Base-by-base conservation (phyloP, 2,797 vertebrate genomes). In the Phoxinus dragarum region DNA sequence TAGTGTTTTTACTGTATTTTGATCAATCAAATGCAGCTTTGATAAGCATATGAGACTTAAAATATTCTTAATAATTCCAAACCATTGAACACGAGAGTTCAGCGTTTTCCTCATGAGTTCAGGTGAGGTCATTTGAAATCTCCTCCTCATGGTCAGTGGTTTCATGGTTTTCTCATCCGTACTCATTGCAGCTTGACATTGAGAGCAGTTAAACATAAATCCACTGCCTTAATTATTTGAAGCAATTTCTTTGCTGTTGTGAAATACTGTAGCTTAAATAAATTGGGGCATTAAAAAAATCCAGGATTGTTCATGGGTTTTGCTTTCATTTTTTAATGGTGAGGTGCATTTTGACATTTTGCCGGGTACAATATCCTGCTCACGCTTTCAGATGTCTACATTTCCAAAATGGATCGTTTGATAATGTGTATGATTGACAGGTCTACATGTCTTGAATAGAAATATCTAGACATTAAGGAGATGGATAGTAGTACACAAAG, bases 181-280 rank as follows among this genome's bases (percentile, higher is more conserved):
- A 73, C 40, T 77, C 49, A 69, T 84, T 77, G 49, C n/a, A 36
- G 36, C 59, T 54, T 84, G 82, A 76, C 82, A 76, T 68, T 84
- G 49, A 49, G 16, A 34, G 21, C 72, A 67, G 81, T 67, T 84
- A 38, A 75, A 83, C 9, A 52, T 64, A 44, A 44, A 66, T 75
- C 59, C 49, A 9, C 5, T 64, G 31, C 40, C 69, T 23, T 40
- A 3, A 16, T 23, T 59, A 59, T 73, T 9, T 64, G 38, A 72
- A 44, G 52, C 6, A 3, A 17, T 56, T 72, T 72, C 36, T 49
- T 47, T 74, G 10, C 68, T 23, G 69, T 61, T 73, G 16, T 81
- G 52, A 21, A 82, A 14, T 23, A 47, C 11, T 14, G 56, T 56
- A 21, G 19, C 27, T 21, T 34, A 56, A 23, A 56, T 3, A n/a